These are phyloP conservation scores for Lepidocyrtoides sp. DNA, from an alignment of 2,888 invertebrate genomes.

Conservation along the genomic window DNA sequence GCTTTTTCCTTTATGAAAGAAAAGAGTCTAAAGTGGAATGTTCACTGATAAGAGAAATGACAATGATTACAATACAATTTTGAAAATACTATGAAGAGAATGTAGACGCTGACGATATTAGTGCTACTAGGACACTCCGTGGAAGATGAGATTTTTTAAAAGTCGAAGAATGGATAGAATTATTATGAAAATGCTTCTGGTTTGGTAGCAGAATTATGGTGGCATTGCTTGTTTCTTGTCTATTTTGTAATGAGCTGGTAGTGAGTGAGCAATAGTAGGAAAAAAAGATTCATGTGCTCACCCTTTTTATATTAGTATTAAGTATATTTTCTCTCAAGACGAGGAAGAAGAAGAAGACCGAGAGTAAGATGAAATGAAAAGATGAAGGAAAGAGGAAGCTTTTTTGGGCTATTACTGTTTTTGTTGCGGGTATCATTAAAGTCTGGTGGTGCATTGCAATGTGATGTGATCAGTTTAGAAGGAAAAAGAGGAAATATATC, in stretches of 20 bases:
- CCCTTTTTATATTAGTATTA: slow-evolving; percentile 47
- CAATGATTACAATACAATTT: slow-evolving; percentile 50
- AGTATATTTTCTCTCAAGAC: slow-evolving; percentile 22
- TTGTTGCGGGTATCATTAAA: slow-evolving; percentile 59
- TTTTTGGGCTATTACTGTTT: slow-evolving; percentile 56
- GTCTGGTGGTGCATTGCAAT: slow-evolving; percentile 33
- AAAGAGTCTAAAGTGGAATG: slow-evolving; percentile 35
- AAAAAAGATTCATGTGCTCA: slow-evolving; percentile 42
- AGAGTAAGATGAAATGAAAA: slow-evolving; percentile 48
- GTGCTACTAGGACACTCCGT: not conserved
- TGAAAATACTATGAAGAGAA: not conserved
- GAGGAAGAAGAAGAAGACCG: not conserved
- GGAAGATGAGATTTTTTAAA: slow-evolving; percentile 16
- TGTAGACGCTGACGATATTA: slow-evolving; percentile 1
- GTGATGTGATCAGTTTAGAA: slow-evolving; percentile 10
- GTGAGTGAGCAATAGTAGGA: slow-evolving; percentile 2
- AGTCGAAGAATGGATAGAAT: not conserved
- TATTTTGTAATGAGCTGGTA: slow-evolving; percentile 32
- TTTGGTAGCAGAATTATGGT: no score
- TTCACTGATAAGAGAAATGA: slow-evolving; percentile 23
- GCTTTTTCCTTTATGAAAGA: not conserved
- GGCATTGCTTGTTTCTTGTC: slow-evolving; percentile 37
- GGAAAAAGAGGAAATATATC: slow-evolving; percentile 24
- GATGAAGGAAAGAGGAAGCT: slow-evolving; percentile 55
- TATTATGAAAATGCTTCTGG: slow-evolving; percentile 44